Evolutionary conservation across 2,888 invertebrate genomes (phyloP).

Genomic region (Eudasyphora cyanicolor): DNA sequence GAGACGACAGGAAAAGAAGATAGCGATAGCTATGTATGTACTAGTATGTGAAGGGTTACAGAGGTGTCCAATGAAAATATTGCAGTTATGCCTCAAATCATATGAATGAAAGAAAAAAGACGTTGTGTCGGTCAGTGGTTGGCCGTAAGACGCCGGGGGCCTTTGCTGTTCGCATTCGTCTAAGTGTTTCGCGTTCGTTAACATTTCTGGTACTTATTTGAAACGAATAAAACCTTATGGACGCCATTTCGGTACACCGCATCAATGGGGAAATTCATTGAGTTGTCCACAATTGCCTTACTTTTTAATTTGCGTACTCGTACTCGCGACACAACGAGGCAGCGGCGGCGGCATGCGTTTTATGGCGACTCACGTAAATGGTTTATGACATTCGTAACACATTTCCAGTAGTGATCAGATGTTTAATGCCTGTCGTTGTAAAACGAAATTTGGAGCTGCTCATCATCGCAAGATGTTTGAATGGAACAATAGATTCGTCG

Average conservation of each 20-base stretch:
- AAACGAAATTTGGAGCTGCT: background rate
- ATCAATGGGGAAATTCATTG: background rate
- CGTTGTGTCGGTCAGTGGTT: background rate
- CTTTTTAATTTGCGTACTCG: background rate
- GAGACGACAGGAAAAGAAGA: constrained; percentile 57
- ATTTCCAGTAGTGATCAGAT: background rate
- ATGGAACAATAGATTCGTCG: background rate
- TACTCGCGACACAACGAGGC: no score
- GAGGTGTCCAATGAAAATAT: background rate
- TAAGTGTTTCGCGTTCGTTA: background rate
- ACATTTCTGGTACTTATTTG: background rate
- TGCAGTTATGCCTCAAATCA: background rate
- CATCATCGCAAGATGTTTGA: background rate
- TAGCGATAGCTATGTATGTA: constrained; percentile 30
- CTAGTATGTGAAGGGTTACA: background rate
- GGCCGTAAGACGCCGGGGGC: background rate
- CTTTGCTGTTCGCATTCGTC: background rate
- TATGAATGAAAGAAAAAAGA: background rate
- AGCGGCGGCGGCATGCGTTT: background rate
- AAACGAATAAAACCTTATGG: background rate
- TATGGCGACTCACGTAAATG: background rate
- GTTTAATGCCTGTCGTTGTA: background rate
- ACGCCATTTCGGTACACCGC: background rate
- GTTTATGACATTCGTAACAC: constrained; percentile 5
- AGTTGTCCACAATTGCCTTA: background rate